Evolutionary conservation across 2,797 vertebrate species (phyloP), one percentile per base, ranked within the genome.

Genomic region (Eospalax fontanierii): DNA sequence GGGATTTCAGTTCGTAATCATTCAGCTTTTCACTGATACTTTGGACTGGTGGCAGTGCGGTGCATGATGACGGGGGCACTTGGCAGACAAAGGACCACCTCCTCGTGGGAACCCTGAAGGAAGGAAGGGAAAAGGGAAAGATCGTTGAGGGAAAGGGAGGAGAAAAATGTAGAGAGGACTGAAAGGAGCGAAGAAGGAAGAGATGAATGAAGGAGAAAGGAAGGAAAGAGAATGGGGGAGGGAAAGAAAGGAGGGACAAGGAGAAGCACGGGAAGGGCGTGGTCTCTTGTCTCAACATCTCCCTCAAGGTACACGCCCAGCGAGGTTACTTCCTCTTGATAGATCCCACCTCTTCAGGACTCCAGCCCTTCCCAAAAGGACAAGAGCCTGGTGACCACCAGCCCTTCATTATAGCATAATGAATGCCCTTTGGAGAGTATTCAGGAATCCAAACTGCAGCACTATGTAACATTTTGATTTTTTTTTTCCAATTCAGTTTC

Each of bases 261-360:
- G 8, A 6, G 28, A 57, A 26, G 30, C 33, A 50, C 26, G 14
- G 82, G 50, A 21, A 7, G 14, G 40, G 46, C 2, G 30, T 15
- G 21, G 28, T 3, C 26, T 81, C 26, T 16, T 19, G 26, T 81
- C 76, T 57, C 35, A 43, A 10, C 14, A n/a, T 59, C 21, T 2
- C 0, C 12, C 57, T 57, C 22, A 46, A 6, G 22, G 38, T 43
- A 35, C 6, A 43, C 1, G 4, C 35, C 22, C 22, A 28, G 9
- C 43, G 19, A 19, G 9, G 38, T 54, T 24, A 26, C 22, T 81
- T n/a, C 57, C 10, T 28, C 30, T 26, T 10, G 30, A n/a, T 28
- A 38, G 21, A 2, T 6, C 22, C 0, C 0, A 73, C 33, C 10
- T 9, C 1, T 19, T 79, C 33, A 24, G 12, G 12, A 30, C 5